phyloP scores from a whole-genome alignment of 2,797 vertebrate genomes.

The Sebastes hubbsi region DNA sequence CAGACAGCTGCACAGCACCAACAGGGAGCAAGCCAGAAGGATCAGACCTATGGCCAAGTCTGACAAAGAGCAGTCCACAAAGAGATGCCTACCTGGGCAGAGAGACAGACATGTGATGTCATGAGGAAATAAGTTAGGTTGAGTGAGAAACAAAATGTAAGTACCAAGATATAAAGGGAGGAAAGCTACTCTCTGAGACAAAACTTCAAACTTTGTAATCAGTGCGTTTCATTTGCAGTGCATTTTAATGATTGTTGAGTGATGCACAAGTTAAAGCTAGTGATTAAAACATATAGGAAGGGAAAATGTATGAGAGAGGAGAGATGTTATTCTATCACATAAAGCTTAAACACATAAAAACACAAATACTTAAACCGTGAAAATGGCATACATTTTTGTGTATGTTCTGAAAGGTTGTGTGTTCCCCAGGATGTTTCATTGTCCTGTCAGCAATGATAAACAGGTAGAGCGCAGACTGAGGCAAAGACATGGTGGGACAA shows the following conservation, averaged over 20 bases:
- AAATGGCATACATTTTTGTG: slow-evolving; percentile 46
- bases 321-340: not conserved
- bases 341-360: not conserved
- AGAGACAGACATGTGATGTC: not conserved
- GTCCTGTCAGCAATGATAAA: slow-evolving; percentile 44
- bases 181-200: not conserved
- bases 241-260: not conserved
- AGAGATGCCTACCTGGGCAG: slow-evolving; percentile 57
- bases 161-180: not conserved
- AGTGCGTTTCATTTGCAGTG: not conserved
- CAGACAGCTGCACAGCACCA: slow-evolving; percentile 61
- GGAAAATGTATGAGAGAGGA: not conserved
- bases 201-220: not conserved
- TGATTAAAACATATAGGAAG: not conserved
- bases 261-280: not conserved
- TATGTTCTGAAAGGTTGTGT: slow-evolving; percentile 45
- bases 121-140: not conserved
- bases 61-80: slow-evolving; percentile 54
- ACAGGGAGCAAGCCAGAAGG: slow-evolving; percentile 53
- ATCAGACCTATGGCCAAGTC: slow-evolving; percentile 63
- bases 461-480: not conserved
- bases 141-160: not conserved
- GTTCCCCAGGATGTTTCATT: slow-evolving; percentile 34
- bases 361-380: not conserved
- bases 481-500: not conserved